A percentile compares a stretch with the other conserved stretches of the same genome.
Evolutionary conservation across 1,140 invertebrate species (phyloP).

Genomic region (Matsumurasca onukii): DNA sequence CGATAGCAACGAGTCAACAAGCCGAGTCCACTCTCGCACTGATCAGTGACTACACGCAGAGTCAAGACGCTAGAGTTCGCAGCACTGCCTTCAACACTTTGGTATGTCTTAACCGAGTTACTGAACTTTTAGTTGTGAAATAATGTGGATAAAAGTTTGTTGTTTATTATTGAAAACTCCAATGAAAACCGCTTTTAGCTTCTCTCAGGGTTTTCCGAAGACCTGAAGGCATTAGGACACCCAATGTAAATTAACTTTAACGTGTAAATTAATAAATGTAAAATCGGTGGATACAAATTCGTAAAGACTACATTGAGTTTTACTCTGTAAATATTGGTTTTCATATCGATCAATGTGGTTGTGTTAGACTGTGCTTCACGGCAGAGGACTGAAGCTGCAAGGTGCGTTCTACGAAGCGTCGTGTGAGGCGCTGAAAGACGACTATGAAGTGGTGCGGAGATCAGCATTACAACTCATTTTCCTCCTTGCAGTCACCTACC

Average conservation of each 20-base stretch:
- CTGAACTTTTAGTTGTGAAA: no score
- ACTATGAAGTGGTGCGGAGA: conserved; percentile 91
- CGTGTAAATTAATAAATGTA: no score
- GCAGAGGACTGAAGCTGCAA: conserved; percentile 75
- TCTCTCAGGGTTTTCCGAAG: no score
- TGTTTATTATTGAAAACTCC: no score
- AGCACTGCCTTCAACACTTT: conserved; percentile 84
- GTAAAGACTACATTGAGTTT: no score
- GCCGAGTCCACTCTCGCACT: conserved; percentile 63
- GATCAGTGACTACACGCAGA: conserved; percentile 76
- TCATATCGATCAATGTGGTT: conserved; percentile 1
- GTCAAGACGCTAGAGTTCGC: conserved; percentile 88
- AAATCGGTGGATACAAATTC: no score
- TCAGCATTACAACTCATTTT: conserved; percentile 84
- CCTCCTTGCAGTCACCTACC: conserved; percentile 81
- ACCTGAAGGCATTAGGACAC: no score
- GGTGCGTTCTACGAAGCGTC: conserved; percentile 79
- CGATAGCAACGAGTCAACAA: conserved; percentile 53
- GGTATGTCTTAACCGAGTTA: conserved; percentile 53
- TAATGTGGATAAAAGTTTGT: no score
- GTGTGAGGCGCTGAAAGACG: conserved; percentile 82
- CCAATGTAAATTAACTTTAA: no score
- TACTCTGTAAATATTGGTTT: neutral
- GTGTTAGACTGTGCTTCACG: conserved; percentile 61
- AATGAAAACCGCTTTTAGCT: no score